Evolutionary conservation across 2,113 vertebrate genomes (phyloP), one percentile per base, ranked within the genome.

Genomic region (Pterocles orientalis): DNA sequence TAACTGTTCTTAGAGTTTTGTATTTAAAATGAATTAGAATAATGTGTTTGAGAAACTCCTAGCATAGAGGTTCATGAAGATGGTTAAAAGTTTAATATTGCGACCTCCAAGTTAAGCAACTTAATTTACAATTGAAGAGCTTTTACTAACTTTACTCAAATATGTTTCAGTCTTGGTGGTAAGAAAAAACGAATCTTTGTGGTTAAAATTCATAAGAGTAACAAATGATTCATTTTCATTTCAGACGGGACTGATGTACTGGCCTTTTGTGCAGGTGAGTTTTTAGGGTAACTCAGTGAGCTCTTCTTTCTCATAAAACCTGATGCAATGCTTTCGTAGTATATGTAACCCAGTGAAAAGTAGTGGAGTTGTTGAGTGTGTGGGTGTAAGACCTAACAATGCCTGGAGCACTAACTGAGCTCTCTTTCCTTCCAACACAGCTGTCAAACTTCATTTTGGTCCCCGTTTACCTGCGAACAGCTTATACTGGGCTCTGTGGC

Each of bases 211-310:
- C 0, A 0, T 70, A 54, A 83, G 47, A 90, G 43, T 97, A 97
- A 98, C 93, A 41, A 28, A 33, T 28, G 1, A 19, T 85, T 96
- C 5, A 65, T 69, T 98, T 88, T 97, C 82, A 43, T 98, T 98
- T 95, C 98, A 99, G 99, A 98, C 97, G 0, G 99, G 98, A 72
- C 96, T 99, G 43, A 98, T 99, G 98, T 99, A 98, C 97, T 99
- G 99, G 99, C 99, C 99, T 34, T 98, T 99, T 72, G 98, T 99
- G 86, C 99, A 99, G 99, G 99, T 99, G 98, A 98, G 98, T 98
- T 91, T 76, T 73, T 33, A 54, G 54, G 53, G 65, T 58, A 25
- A 11, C 26, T 33, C 56, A 2, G 18, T 14, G 39, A 93, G 48
- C 66, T 19, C 51, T 73, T 69, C 18, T 7, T 33, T 77, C 60